Conservation (phyloP, 1,140 invertebrate genomes). For the Lethocerus indicus region DNA sequence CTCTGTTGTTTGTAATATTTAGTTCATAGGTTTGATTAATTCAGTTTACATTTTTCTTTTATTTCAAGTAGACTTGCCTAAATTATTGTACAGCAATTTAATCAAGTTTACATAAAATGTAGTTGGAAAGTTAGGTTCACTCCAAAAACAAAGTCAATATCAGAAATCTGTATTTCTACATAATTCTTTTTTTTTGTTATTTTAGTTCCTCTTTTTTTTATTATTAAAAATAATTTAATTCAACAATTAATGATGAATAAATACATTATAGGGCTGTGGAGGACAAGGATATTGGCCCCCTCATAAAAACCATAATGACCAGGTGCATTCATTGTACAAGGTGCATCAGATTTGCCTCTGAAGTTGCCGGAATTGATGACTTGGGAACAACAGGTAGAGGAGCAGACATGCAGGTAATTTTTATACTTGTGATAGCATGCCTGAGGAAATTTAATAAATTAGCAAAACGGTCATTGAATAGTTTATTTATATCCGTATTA, state of each 20-base stretch:
- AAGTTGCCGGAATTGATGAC: constrained; percentile 95
- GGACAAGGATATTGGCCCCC: constrained; percentile 96
- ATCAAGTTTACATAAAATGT: no score
- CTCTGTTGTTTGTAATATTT: no score
- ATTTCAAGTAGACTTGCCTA: no score
- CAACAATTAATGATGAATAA: neutral
- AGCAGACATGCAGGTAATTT: constrained; percentile 72
- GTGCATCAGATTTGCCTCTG: constrained; percentile 91
- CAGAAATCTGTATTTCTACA: neutral
- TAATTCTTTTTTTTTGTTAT: no score
- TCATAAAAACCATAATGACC: constrained; percentile 99
- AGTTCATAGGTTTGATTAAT: no score
- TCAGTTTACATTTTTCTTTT: no score
- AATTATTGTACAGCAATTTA: no score
- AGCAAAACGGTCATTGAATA: no score
- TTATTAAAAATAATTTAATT: neutral
- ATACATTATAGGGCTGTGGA: constrained; percentile 78
- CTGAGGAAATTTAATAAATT: no score
- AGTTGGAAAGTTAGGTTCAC: no score
- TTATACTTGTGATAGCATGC: no score
- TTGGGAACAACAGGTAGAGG: constrained; percentile 93
- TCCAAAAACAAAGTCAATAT: neutral
- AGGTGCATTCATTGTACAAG: constrained; percentile 98
- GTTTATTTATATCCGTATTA: no score
- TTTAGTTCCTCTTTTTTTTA: neutral